Evolutionary conservation across 2,888 invertebrate genomes (phyloP), one percentile per base, ranked within the genome.

Genomic region (Trichacis sp.): DNA sequence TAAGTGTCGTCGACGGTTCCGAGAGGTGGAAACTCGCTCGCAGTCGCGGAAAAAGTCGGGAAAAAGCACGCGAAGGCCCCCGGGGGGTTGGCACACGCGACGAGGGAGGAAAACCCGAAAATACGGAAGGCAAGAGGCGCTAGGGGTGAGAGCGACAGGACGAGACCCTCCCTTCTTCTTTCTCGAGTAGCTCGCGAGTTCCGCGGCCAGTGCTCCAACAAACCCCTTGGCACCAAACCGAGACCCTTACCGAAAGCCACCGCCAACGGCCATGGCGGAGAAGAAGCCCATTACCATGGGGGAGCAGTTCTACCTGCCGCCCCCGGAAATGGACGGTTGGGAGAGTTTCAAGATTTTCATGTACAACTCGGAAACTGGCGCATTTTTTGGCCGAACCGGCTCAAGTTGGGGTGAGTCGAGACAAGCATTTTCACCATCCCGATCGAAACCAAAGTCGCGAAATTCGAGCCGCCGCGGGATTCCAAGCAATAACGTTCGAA

Each of bases 341-440:
- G 93, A 94, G 86, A 88, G 91, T 79, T 92, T 95, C 87, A 90
- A 88, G 85, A 87, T 89, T 81, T 97, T 96, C 88, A 85, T 97
- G 74, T 97, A 93, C 92, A 95, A 97, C 88, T 90, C 93, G 76
- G 95, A 96, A 86, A 96, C 95, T 68, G 91, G 92, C 81, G 94
- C 95, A 87, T 91, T 96, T 85, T 88, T 97, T 77, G 97, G 97
- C 77, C 90, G 97, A 77, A 96, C 95, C 69, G 96, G 93, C 77
- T 88, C 91, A 82, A 96, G 95, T 87, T 97, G 97, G 97, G 95
- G 96, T 96, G 85, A 95, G 95, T 92, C 17, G n/a, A n/a, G n/a
- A n/a, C n/a, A n/a, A n/a, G n/a, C n/a, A n/a, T n/a, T n/a, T n/a
- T n/a, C n/a, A n/a, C n/a, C n/a, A n/a, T n/a, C n/a, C n/a, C n/a